A percentile compares a stretch with the other conserved stretches of the same genome.
Evolutionary conservation across 2,797 vertebrate species (phyloP).

Genomic region (Bothrops alternatus): DNA sequence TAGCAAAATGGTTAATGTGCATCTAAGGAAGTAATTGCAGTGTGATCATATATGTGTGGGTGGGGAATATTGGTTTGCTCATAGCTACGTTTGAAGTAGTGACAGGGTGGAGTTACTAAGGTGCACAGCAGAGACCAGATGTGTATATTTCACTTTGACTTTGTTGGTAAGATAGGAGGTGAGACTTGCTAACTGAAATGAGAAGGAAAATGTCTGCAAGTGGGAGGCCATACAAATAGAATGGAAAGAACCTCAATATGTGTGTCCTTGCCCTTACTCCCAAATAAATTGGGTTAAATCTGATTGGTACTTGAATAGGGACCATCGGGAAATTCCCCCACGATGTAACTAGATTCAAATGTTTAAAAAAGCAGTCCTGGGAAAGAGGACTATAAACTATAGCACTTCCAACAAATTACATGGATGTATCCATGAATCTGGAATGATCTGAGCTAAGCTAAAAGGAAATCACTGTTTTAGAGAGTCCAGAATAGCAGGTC

Average conservation of each 20-base stretch:
- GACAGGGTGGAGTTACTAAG: not conserved
- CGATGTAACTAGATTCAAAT: not conserved
- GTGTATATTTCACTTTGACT: slow-evolving; percentile 11
- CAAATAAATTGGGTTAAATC: not conserved
- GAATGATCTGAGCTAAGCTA: not conserved
- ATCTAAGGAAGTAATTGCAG: slow-evolving; percentile 18
- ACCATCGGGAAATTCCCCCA: not conserved
- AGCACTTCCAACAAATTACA: not conserved
- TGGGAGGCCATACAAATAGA: not conserved
- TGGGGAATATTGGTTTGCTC: slow-evolving; percentile 19
- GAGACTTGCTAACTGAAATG: not conserved
- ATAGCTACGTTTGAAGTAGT: not conserved
- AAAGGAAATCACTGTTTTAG: not conserved
- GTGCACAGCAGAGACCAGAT: not conserved
- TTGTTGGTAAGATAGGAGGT: not conserved
- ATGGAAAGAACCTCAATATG: too few relatives aligned
- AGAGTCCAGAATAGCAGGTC: not conserved
- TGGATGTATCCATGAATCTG: not conserved
- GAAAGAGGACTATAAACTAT: not conserved
- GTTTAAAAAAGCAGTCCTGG: not conserved
- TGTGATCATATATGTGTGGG: slow-evolving; percentile 13
- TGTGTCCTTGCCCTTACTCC: not conserved
- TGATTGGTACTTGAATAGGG: not conserved
- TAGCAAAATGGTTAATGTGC: slow-evolving; percentile 2
- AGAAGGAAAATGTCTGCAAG: not conserved